Percentiles rank a stretch among this genome's conserved stretches.
Evolutionary conservation across 2,113 vertebrate genomes (phyloP).

Genomic region (Chrysemys picta): DNA sequence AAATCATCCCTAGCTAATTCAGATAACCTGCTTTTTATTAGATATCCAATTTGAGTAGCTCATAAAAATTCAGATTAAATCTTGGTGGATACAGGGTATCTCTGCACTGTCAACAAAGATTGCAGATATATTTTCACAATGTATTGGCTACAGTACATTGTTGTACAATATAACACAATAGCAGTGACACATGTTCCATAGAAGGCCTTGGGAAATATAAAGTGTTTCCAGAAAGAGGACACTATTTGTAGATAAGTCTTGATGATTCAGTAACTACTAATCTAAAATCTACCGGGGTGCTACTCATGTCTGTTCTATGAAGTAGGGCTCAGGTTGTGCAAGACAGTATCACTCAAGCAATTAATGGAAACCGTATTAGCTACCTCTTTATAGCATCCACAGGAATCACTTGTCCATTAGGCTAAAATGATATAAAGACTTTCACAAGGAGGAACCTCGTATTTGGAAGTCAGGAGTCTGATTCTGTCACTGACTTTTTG

Average conservation of each 20-base stretch:
- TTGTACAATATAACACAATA: no score
- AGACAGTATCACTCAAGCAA: neutral
- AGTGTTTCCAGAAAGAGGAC: neutral
- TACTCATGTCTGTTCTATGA: neutral
- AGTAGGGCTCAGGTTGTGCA: neutral
- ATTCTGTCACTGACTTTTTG: neutral
- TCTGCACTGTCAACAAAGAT: fast-evolving
- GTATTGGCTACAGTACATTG: neutral
- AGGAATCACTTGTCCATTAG: neutral
- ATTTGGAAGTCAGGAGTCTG: neutral
- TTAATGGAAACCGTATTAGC: neutral
- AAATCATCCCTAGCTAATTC: neutral
- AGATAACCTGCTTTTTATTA: neutral
- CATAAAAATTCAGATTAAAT: neutral
- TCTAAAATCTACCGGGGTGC: neutral
- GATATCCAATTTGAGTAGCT: neutral
- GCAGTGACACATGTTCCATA: neutral
- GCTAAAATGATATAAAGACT: neutral
- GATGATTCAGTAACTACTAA: neutral
- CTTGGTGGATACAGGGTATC: fast-evolving
- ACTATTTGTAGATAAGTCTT: neutral
- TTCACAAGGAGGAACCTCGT: neutral
- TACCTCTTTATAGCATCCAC: neutral
- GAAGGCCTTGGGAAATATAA: neutral
- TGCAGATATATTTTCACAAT: neutral